Percentiles rank a stretch among this genome's conserved stretches.
Conservation (phyloP, 2,888 invertebrate species). For the Sinentomon sp. region DNA sequence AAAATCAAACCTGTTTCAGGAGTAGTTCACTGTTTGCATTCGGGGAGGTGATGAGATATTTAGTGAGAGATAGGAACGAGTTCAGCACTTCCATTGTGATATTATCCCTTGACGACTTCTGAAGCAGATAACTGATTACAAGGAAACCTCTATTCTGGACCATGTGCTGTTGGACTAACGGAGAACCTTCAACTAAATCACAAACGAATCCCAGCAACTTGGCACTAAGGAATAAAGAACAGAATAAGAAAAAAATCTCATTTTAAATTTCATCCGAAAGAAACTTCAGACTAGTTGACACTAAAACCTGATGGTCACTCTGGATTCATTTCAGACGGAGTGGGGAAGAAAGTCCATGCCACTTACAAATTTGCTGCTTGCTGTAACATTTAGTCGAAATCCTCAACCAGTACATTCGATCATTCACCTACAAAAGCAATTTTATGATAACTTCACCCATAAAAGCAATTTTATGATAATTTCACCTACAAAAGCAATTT, state of each 20-base stretch:
- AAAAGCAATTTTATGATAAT: too few relatives aligned
- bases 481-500: too few relatives aligned
- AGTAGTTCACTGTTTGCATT: conserved; percentile 74
- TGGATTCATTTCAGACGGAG: too few relatives aligned
- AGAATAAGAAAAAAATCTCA: conserved; percentile 8
- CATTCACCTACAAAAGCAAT: too few relatives aligned
- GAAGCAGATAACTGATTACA: conserved; percentile 88
- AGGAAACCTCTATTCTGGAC: conserved; percentile 94
- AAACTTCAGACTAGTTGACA: too few relatives aligned
- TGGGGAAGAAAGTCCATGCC: too few relatives aligned
- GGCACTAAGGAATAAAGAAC: conserved; percentile 32
- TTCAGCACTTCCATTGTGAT: conserved; percentile 77
- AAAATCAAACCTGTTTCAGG: conserved; percentile 48
- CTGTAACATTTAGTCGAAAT: too few relatives aligned
- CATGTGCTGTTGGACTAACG: conserved; percentile 96
- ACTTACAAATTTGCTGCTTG: too few relatives aligned
- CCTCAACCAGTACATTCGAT: too few relatives aligned
- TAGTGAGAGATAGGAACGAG: conserved; percentile 67
- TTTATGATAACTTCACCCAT: too few relatives aligned
- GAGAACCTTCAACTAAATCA: conserved; percentile 83
- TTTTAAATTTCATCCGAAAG: too few relatives aligned
- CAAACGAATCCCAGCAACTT: conserved; percentile 90
- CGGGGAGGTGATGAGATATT: conserved; percentile 73
- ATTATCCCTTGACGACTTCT: conserved; percentile 73
- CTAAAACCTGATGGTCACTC: too few relatives aligned